These are phyloP conservation scores for Cygnus buccinator DNA, from an alignment of 2,113 vertebrate species.

Conservation along the genomic window DNA sequence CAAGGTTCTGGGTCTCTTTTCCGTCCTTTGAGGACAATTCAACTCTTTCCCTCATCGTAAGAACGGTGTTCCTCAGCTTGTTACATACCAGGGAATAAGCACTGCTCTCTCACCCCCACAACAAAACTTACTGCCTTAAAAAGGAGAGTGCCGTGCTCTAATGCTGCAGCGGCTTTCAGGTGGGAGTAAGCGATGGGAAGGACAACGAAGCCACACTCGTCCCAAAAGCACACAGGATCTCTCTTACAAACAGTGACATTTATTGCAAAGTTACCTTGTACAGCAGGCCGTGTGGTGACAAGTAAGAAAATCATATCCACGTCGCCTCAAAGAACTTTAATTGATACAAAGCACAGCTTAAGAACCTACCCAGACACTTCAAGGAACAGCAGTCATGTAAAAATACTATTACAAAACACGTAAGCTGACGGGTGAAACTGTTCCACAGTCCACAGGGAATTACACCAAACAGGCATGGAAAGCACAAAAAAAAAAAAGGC, in stretches of 20 bases:
- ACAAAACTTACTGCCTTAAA: neutral
- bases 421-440: constrained; percentile 17
- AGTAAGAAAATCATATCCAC: constrained; percentile 26
- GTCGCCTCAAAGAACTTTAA: neutral
- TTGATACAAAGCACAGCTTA: constrained; percentile 6
- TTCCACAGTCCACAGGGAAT: neutral
- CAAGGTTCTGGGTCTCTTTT: neutral
- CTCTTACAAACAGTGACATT: constrained; percentile 45
- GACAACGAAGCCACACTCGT: fast-evolving
- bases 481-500: constrained; percentile 32
- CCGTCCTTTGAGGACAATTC: neutral
- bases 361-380: neutral
- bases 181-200: neutral
- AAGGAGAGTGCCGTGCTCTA: neutral
- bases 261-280: constrained; percentile 56
- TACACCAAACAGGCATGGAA: constrained; percentile 10
- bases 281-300: constrained; percentile 20
- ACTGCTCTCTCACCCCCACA: neutral
- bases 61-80: neutral
- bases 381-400: constrained; percentile 32
- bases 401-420: constrained; percentile 53
- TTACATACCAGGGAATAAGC: neutral
- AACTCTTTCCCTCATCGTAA: neutral
- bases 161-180: neutral
- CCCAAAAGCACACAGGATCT: neutral